Percentiles rank a stretch among this genome's conserved stretches.
Evolutionary conservation across 2,888 invertebrate genomes (phyloP).

Genomic region (Chouioia cunea): DNA sequence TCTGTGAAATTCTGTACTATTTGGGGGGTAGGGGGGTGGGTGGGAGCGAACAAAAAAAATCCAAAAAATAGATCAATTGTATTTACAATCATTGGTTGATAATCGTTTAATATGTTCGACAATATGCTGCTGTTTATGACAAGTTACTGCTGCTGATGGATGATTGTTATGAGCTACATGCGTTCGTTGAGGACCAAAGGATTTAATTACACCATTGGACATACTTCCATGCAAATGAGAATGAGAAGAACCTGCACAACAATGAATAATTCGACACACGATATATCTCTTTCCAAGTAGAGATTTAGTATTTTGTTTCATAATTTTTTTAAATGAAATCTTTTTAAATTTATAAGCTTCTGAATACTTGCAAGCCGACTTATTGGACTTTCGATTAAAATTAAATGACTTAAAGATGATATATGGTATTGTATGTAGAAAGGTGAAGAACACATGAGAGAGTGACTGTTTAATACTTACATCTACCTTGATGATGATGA

Average conservation of each 20-base stretch:
- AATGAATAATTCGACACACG: conserved; percentile 41
- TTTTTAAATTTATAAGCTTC: too few species aligned
- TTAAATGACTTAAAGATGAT: too few species aligned
- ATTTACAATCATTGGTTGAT: conserved; percentile 63
- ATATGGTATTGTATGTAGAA: background rate
- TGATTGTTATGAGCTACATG: conserved; percentile 60
- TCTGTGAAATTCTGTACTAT: conserved; percentile 42
- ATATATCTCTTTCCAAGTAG: conserved; percentile 28
- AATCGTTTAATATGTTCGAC: conserved; percentile 66
- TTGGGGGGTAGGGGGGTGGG: too few species aligned
- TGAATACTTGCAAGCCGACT: too few species aligned
- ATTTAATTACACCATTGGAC: conserved; percentile 56
- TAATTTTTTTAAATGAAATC: background rate
- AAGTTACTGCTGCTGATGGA: conserved; percentile 58
- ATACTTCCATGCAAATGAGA: conserved; percentile 59
- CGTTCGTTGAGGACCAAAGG: conserved; percentile 55
- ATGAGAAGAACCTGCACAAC: conserved; percentile 57
- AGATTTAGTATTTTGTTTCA: conserved; percentile 10
- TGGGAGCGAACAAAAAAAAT: conserved; percentile 22
- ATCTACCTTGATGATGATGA: conserved; percentile 59
- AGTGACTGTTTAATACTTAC: conserved; percentile 46
- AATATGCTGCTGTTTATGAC: conserved; percentile 63
- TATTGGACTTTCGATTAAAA: too few species aligned
- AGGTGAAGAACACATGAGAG: background rate
- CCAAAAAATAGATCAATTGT: conserved; percentile 47